Base-by-base conservation (phyloP, 2,797 vertebrate genomes). In the Gallinago nigripennis region DNA sequence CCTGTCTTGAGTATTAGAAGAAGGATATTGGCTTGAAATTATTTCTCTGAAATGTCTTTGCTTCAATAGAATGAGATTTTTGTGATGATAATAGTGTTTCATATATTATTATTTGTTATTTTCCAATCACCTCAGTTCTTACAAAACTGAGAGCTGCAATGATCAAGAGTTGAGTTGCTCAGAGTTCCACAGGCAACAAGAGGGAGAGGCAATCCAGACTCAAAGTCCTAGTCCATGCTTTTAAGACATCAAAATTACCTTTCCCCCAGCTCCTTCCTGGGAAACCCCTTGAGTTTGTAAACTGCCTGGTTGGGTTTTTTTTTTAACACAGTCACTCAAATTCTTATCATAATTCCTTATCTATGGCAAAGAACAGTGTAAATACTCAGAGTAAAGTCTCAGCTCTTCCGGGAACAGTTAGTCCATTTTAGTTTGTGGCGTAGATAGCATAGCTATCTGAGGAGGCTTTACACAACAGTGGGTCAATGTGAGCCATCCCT, bases 291-390 rank as follows among this genome's bases (percentile, higher is more conserved):
- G 33, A 64, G n/a, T 80, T 77, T 71, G 16, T 95, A 87, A 91
- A 80, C 51, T 20, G 13, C 53, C 28, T 58, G 25, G 28, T 53
- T 53, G 51, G 50, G 50, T 5, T 9, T 51, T 28, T 28, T 82
- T 25, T 28, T 28, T 2, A 23, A 31, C 45, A 60, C 15, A 60
- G 30, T 66, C 3, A 0, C 60, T 92, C 53, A 39, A 91, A 35
- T 79, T 88, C 91, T 96, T 96, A 94, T 90, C 54, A 2, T 76
- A 83, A 92, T 91, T 86, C 66, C 80, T 91, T 91, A 91, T 92
- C 94, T 92, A 3, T 80, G 70, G 77, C 80, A 70, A 88, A 92
- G 70, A 88, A 53, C 63, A 60, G 35, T 48, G 56, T 86, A 94
- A 94, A 96, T 94, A 92, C 70, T 77, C 82, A 19, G 37, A 76